Evolutionary conservation across 2,888 invertebrate species (phyloP).

Genomic region (Heliconius charithonia): DNA sequence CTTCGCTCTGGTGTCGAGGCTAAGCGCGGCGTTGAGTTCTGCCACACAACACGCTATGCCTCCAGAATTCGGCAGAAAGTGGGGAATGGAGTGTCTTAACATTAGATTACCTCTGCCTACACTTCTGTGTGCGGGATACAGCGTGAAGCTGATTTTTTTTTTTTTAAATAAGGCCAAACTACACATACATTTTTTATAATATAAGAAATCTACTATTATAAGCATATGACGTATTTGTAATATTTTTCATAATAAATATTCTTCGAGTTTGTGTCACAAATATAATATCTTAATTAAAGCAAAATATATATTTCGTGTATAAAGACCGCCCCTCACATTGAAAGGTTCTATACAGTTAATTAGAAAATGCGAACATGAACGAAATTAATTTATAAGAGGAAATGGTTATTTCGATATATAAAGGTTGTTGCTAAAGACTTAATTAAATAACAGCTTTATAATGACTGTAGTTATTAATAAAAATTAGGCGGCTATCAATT

Average conservation of each 20-base stretch:
- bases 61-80: too few species aligned
- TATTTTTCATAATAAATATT: neutral
- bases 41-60: too few species aligned
- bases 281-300: conserved; percentile 30
- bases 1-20: too few species aligned
- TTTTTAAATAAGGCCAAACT: too few species aligned
- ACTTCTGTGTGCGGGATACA: too few species aligned
- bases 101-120: too few species aligned
- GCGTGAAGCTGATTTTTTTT: too few species aligned
- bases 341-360: conserved; percentile 39
- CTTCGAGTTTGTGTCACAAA: conserved; percentile 10
- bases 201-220: neutral
- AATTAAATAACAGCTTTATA: conserved; percentile 43
- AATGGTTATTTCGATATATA: conserved; percentile 33
- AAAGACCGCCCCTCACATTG: conserved; percentile 26
- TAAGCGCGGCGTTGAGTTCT: too few species aligned
- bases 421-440: conserved; percentile 32
- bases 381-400: conserved; percentile 40
- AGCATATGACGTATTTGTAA: neutral
- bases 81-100: too few species aligned
- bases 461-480: conserved; percentile 12
- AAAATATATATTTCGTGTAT: conserved; percentile 23
- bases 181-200: too few species aligned
- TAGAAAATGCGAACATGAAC: conserved; percentile 37
- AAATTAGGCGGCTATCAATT: neutral